A percentile compares a stretch with the other conserved stretches of the same genome.
Conservation (phyloP, 2,797 vertebrate genomes). For the Typhlichthys eigenmanni region DNA sequence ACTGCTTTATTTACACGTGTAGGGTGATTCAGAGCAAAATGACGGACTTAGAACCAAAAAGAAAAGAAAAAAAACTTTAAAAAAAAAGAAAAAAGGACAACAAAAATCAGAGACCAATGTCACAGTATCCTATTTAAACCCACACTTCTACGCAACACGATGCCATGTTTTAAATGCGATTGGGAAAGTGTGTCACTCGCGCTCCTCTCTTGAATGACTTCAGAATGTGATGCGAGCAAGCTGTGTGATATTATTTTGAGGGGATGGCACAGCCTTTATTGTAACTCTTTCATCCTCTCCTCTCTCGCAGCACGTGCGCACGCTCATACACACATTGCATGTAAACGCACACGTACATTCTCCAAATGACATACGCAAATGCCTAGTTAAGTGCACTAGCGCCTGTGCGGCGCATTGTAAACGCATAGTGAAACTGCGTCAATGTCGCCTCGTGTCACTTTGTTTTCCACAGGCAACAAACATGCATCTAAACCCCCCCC, state of each 20-base stretch:
- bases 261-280: slow-evolving; percentile 71
- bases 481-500: slow-evolving; percentile 17
- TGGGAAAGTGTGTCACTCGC: slow-evolving; percentile 73
- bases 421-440: not conserved
- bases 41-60: too few species aligned
- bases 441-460: slow-evolving; percentile 8
- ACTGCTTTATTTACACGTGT: slow-evolving; percentile 27
- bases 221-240: slow-evolving; percentile 69
- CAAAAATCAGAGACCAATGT: slow-evolving; percentile 47
- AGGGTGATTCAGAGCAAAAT: slow-evolving; percentile 23
- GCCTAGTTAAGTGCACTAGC: slow-evolving; percentile 19
- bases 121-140: slow-evolving; percentile 70
- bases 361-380: slow-evolving; percentile 17
- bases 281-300: slow-evolving; percentile 76
- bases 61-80: too few species aligned
- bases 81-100: slow-evolving; percentile 35
- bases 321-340: slow-evolving; percentile 27
- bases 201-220: slow-evolving; percentile 73
- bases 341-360: slow-evolving; percentile 15
- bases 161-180: slow-evolving; percentile 76
- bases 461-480: slow-evolving; percentile 15
- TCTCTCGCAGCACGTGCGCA: slow-evolving; percentile 43
- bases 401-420: slow-evolving; percentile 21
- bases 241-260: slow-evolving; percentile 74
- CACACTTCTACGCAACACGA: slow-evolving; percentile 67